Evolutionary conservation across 2,888 invertebrate genomes (phyloP).

Genomic region (Chromoteleia sp.): DNA sequence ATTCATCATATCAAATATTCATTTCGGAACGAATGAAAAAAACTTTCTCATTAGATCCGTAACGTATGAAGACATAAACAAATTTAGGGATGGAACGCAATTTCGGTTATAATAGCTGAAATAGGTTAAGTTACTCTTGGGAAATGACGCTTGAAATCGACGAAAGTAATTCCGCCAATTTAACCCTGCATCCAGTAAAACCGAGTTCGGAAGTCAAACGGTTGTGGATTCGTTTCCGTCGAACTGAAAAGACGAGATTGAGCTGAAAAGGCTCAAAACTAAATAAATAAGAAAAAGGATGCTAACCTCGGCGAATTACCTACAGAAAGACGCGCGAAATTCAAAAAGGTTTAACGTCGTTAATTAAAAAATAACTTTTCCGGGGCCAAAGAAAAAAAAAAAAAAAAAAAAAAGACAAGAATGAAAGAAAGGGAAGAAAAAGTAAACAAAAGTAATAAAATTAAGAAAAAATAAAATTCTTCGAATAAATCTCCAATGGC

Average conservation of each 20-base stretch:
- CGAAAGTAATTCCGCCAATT: slow-evolving; percentile 46
- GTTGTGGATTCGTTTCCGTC: slow-evolving; percentile 43
- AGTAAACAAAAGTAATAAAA: no score
- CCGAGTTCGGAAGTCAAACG: slow-evolving; percentile 32
- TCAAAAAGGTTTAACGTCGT: slow-evolving; percentile 81
- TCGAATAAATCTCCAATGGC: neutral
- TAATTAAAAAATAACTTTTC: slow-evolving; percentile 81
- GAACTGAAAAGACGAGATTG: slow-evolving; percentile 47
- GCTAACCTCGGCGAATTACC: slow-evolving; percentile 81
- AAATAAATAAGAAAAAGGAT: slow-evolving; percentile 80
- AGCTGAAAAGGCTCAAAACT: slow-evolving; percentile 66
- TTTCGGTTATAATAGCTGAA: neutral
- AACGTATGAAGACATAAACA: neutral
- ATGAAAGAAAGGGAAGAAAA: no score
- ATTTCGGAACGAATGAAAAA: no score
- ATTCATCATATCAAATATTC: no score
- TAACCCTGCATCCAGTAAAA: slow-evolving; percentile 29
- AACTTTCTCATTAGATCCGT: no score
- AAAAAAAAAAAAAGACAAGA: neutral
- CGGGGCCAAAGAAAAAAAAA: neutral
- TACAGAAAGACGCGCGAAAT: slow-evolving; percentile 78
- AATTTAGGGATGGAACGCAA: neutral
- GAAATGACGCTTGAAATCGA: slow-evolving; percentile 36
- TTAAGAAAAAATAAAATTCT: neutral
- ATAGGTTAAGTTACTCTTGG: slow-evolving; percentile 7